phyloP scores from a whole-genome alignment of 1,140 invertebrate species.

The Apocrypta bakeri region DNA sequence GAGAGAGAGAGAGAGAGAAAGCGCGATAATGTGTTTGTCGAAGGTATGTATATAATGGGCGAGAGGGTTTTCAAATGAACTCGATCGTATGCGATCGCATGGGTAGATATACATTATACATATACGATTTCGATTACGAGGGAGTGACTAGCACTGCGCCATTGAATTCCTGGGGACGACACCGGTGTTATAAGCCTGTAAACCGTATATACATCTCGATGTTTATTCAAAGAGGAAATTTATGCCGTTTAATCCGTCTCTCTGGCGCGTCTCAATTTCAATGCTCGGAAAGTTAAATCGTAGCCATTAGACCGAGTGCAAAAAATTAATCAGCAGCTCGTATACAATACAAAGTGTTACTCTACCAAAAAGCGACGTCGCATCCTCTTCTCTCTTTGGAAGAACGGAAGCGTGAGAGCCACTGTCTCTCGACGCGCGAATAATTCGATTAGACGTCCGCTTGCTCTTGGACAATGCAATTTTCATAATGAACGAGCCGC shows the following conservation, averaged over 20 bases:
- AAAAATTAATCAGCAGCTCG: not conserved
- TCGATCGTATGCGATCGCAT: constrained; percentile 20
- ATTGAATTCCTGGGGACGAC: too few species aligned
- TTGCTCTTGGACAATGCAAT: constrained; percentile 17
- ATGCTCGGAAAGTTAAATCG: too few species aligned
- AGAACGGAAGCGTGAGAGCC: not conserved
- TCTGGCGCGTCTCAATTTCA: not conserved
- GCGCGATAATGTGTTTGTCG: constrained; percentile 9
- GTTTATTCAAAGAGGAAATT: not conserved
- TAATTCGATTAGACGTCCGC: constrained; percentile 39
- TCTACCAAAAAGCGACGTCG: not conserved
- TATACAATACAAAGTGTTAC: too few species aligned
- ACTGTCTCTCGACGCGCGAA: constrained; percentile 1
- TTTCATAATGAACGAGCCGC: constrained; percentile 36
- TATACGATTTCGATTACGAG: not conserved
- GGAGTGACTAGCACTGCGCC: not conserved
- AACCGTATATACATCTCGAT: too few species aligned
- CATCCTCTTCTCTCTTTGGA: too few species aligned
- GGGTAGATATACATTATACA: not conserved
- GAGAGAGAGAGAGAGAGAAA: too few species aligned
- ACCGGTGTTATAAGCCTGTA: too few species aligned
- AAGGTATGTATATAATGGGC: not conserved
- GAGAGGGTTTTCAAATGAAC: not conserved
- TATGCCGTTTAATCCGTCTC: not conserved
- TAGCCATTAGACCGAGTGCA: not conserved